A percentile compares a stretch with the other conserved stretches of the same genome.
Evolutionary conservation across 2,797 vertebrate species (phyloP).

Genomic region (Argyrosomus regius): DNA sequence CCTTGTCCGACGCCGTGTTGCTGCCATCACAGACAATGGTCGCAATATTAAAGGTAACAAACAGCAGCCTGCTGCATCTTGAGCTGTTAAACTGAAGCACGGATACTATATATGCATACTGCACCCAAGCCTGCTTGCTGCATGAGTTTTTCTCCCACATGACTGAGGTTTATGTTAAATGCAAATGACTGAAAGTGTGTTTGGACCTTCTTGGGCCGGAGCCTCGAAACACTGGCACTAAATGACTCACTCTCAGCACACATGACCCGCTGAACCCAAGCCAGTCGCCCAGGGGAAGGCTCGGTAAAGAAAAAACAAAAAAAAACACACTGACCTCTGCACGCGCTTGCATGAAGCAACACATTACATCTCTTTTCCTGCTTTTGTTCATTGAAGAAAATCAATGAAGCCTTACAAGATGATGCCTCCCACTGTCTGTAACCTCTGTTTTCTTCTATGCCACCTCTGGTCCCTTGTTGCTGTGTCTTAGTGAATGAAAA

Average conservation of each 20-base stretch:
- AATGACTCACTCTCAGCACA: constrained; percentile 36
- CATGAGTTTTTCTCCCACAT: constrained; percentile 77
- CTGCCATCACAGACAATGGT: constrained; percentile 93
- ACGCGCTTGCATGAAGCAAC: constrained; percentile 73
- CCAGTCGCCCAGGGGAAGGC: constrained; percentile 33
- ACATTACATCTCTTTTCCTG: constrained; percentile 44
- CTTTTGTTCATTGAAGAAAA: constrained; percentile 60
- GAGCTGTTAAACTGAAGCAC: constrained; percentile 32
- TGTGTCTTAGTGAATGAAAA: constrained; percentile 39
- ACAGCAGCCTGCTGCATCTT: constrained; percentile 72
- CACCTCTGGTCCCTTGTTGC: constrained; percentile 36
- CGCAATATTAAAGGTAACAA: constrained; percentile 96
- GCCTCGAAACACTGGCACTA: constrained; percentile 40
- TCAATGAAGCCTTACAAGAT: constrained; percentile 48
- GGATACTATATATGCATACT: constrained; percentile 66
- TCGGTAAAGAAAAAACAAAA: not conserved
- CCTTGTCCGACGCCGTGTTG: constrained; percentile 64
- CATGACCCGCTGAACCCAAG: constrained; percentile 35
- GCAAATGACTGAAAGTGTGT: constrained; percentile 56
- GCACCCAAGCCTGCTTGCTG: constrained; percentile 81
- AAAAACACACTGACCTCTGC: constrained; percentile 54
- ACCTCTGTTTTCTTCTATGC: constrained; percentile 37
- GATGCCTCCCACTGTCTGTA: constrained; percentile 61
- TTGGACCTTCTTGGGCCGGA: constrained; percentile 29
- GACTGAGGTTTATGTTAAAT: constrained; percentile 54